Base-by-base conservation (phyloP, 2,113 vertebrate genomes). In the Solea solea region DNA sequence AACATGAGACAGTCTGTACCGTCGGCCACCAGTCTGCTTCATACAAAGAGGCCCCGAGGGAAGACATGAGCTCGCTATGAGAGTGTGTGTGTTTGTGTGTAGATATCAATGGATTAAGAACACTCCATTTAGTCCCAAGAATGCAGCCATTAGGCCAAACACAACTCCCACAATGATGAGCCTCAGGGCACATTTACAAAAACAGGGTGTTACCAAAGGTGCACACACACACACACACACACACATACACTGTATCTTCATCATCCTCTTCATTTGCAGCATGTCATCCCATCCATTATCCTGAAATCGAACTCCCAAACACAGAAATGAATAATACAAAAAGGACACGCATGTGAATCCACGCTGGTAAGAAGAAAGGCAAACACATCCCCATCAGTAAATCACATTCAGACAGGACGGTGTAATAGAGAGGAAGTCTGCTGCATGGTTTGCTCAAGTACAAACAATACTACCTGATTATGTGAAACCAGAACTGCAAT, bases 121-220 rank as follows among this genome's bases (percentile, higher is more conserved):
- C 86, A 88, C 80, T 83, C 88, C 78, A 90, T 91, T 92, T 90
- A 92, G 81, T 76, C 59, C 27, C 65, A 86, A 89, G 86, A 90
- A 91, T 86, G 78, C 81, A 80, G 44, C 72, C 76, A 86, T 85
- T 81, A 86, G 66, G 53, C 72, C 68, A 78, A 76, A 78, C 66
- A 8, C 55, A 53, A 82, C 74, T 73, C 68, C 34, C 53, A 46
- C 65, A 48, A 77, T 69, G 71, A 74, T 64, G 66, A 75, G 82
- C 87, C 87, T 74, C 63, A 40, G 84, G 85, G 83, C 74, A 80
- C 0, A 34, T 66, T 56, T 73, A 14, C 62, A 45, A 72, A 55
- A 69, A 69, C 40, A 52, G 39, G 67, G 45, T 46, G 13, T 16
- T 45, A n/a, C 59, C 9, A 7, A 27, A 76, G 64, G 25, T 15